Conservation (phyloP, 2,113 vertebrate genomes). For the Brevimyrus niger region DNA sequence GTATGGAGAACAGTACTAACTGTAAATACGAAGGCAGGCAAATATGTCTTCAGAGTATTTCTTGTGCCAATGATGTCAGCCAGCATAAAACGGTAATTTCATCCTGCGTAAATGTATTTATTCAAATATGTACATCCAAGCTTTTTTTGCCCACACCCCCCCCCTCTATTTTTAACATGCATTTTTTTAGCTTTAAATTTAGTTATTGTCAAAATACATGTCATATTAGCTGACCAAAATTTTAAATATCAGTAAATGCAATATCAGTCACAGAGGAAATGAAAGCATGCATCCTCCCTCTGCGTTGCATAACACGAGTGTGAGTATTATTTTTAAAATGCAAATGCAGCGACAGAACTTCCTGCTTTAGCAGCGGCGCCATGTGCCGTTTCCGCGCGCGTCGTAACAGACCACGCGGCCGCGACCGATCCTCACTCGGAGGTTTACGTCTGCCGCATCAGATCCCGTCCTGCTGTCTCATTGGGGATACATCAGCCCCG, state of each 20-base stretch:
- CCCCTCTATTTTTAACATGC: neutral
- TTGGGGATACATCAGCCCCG: neutral
- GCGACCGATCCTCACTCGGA: neutral
- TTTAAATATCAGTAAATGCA: neutral
- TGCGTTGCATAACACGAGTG: neutral
- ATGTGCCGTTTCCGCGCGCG: neutral
- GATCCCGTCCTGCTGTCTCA: neutral
- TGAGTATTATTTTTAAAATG: neutral
- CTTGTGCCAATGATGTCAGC: neutral
- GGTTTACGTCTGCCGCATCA: neutral
- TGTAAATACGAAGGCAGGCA: neutral
- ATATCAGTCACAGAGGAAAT: neutral
- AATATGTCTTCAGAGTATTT: neutral
- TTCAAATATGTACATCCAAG: neutral
- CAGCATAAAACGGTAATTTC: neutral
- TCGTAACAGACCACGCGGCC: neutral
- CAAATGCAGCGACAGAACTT: neutral
- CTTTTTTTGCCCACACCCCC: neutral
- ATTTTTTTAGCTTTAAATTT: neutral
- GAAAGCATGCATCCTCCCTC: neutral
- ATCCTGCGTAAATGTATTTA: neutral
- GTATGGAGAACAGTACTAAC: conserved; percentile 26
- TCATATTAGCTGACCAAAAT: neutral
- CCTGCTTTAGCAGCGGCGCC: neutral
- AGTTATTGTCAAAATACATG: neutral